Evolutionary conservation across 2,113 vertebrate species (phyloP).

Genomic region (Entelurus aequoreus): DNA sequence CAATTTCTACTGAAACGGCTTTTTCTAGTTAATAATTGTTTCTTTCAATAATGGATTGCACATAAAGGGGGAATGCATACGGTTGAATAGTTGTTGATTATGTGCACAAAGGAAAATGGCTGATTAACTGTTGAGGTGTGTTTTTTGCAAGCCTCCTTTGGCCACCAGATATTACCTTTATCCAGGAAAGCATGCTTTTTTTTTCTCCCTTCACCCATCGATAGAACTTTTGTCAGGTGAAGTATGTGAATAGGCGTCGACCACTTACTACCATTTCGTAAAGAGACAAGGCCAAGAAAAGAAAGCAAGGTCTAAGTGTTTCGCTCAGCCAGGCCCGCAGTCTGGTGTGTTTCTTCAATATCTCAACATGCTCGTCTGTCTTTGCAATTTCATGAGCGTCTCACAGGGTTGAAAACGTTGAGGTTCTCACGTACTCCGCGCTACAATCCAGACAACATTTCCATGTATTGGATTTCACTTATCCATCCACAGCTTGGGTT

Average conservation of each 20-base stretch:
- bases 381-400: not conserved
- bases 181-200: constrained; percentile 31
- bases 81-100: not conserved
- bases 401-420: not conserved
- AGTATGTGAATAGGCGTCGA: not conserved
- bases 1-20: no score
- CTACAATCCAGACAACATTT: no score
- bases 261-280: not conserved
- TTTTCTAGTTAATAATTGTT: no score
- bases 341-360: constrained; percentile 9
- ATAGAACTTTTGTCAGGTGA: not conserved
- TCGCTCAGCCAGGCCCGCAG: not conserved
- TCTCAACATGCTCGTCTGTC: not conserved
- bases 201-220: no score
- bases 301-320: not conserved
- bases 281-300: not conserved
- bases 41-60: not conserved
- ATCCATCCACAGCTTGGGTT: no score
- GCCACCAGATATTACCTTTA: not conserved
- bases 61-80: not conserved
- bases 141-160: constrained; percentile 22
- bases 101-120: not conserved
- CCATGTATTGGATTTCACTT: no score
- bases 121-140: not conserved
- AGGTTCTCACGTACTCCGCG: not conserved